Conservation (phyloP, 2,888 invertebrate species). For the Perizoma affinitatum region DNA sequence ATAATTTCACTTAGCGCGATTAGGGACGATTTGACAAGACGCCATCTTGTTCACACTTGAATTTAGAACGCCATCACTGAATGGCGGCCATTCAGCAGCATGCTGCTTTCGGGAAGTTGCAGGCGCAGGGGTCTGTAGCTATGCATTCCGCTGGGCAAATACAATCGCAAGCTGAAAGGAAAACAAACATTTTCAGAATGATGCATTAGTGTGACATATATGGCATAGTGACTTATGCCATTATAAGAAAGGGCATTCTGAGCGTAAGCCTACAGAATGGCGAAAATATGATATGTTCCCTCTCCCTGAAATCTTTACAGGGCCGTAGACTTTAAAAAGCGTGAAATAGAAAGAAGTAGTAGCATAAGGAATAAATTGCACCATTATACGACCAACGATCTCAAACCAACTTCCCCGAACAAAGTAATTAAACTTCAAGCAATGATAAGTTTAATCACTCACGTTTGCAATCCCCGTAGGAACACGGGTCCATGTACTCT, state of each 20-base stretch:
- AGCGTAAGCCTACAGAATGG: too few species aligned
- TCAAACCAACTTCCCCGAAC: too few species aligned
- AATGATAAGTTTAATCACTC: slow-evolving; percentile 37
- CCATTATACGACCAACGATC: too few species aligned
- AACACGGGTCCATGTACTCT: slow-evolving; percentile 81
- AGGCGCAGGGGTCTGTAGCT: slow-evolving; percentile 73
- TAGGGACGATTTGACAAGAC: slow-evolving; percentile 22
- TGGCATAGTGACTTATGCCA: too few species aligned
- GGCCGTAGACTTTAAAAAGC: too few species aligned
- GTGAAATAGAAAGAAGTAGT: too few species aligned
- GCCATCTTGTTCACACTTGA: slow-evolving; percentile 48
- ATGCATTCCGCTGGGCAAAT: slow-evolving; percentile 72
- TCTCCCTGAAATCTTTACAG: too few species aligned
- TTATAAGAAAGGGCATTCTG: too few species aligned
- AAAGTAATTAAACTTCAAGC: neutral
- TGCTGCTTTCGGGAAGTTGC: slow-evolving; percentile 69
- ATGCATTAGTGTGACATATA: too few species aligned
- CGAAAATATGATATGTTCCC: too few species aligned
- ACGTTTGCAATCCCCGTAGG: slow-evolving; percentile 81
- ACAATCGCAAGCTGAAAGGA: slow-evolving; percentile 69
- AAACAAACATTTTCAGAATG: too few species aligned
- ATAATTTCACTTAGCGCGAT: slow-evolving; percentile 26
- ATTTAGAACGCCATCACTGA: slow-evolving; percentile 54
- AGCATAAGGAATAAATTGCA: too few species aligned
- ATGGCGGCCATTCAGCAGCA: slow-evolving; percentile 59